phyloP scores from a whole-genome alignment of 1,140 invertebrate genomes.

The Thaumetopoea pityocampa region DNA sequence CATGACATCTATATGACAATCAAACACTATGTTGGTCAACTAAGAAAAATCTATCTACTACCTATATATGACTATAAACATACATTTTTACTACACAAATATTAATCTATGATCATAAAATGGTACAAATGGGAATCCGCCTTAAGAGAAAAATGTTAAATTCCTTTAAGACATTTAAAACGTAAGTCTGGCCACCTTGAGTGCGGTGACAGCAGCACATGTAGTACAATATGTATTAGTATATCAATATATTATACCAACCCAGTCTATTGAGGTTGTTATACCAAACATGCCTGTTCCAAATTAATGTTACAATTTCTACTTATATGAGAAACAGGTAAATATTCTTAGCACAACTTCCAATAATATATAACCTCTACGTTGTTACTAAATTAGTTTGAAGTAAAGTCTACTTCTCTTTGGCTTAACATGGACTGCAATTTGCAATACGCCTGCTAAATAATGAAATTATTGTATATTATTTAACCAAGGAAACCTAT shows the following conservation, averaged over 20 bases:
- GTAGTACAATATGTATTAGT: constrained; percentile 25
- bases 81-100: constrained; percentile 14
- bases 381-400: too few species aligned
- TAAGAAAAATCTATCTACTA: too few species aligned
- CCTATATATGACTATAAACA: too few species aligned
- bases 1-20: too few species aligned
- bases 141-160: constrained; percentile 16
- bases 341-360: too few species aligned
- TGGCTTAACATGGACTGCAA: too few species aligned
- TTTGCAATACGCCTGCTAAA: too few species aligned
- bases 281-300: constrained; percentile 49
- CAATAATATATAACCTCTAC: too few species aligned
- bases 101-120: constrained; percentile 11
- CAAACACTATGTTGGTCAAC: too few species aligned
- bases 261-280: constrained; percentile 65
- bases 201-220: constrained; percentile 57
- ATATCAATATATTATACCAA: constrained; percentile 37
- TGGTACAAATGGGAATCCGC: constrained; percentile 26
- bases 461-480: too few species aligned
- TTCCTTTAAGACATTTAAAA: constrained; percentile 6
- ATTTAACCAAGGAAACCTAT: too few species aligned
- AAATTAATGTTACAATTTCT: constrained; percentile 18
- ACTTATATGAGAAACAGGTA: constrained; percentile 4
- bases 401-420: too few species aligned
- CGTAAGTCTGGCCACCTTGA: constrained; percentile 65